Conservation (phyloP, 1,140 invertebrate genomes). For the Leptinotarsa undecemlineata region DNA sequence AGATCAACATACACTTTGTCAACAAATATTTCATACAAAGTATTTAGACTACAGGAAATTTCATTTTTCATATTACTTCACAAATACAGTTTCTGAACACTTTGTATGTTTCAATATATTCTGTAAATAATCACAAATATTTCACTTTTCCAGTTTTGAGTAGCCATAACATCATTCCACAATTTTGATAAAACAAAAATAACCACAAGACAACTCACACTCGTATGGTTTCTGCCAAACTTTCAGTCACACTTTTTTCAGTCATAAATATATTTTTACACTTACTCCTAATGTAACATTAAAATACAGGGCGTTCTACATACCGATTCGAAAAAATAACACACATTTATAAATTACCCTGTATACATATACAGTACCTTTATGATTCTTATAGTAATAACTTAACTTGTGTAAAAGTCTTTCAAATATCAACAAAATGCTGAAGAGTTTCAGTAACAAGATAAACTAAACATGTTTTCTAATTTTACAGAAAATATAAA, state of each 20-base stretch:
- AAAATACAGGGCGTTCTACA: slow-evolving; percentile 30
- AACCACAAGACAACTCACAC: slow-evolving; percentile 28
- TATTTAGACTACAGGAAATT: no score
- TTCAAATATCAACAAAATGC: neutral
- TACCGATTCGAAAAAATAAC: neutral
- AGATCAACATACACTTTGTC: neutral
- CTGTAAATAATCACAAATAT: neutral
- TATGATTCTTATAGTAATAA: slow-evolving; percentile 9
- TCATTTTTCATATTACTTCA: no score
- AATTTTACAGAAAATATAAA: no score
- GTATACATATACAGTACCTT: slow-evolving; percentile 21
- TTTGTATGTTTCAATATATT: neutral
- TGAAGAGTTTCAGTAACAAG: no score
- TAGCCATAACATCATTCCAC: slow-evolving; percentile 32
- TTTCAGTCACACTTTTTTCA: slow-evolving; percentile 25
- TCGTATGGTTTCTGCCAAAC: slow-evolving; percentile 26
- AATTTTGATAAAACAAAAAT: slow-evolving; percentile 25
- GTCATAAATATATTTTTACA: slow-evolving; percentile 28
- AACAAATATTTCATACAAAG: neutral
- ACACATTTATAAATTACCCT: slow-evolving; percentile 11
- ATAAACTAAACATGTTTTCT: no score
- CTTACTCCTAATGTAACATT: slow-evolving; percentile 28
- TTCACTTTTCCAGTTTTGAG: neutral
- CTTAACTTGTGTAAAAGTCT: neutral
- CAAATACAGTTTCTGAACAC: neutral